Evolutionary conservation across 2,113 vertebrate genomes (phyloP).

Genomic region (Sebastes schlegelii): DNA sequence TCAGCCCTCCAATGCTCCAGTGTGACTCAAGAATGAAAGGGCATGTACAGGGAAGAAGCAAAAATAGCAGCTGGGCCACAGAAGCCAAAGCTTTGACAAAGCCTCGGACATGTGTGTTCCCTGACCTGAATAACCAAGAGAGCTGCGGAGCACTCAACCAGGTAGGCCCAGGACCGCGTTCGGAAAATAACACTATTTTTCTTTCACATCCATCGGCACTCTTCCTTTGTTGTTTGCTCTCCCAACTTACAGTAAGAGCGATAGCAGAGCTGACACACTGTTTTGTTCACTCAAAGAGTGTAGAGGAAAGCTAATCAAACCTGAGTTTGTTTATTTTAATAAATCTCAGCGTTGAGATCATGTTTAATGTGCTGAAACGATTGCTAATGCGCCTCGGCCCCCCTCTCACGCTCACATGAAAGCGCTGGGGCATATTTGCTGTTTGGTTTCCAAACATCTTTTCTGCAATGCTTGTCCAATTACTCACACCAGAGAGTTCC

Average conservation of each 20-base stretch:
- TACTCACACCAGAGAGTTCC: slow-evolving; percentile 56
- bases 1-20: slow-evolving; percentile 72
- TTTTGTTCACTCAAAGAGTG: background rate
- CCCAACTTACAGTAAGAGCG: background rate
- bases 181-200: slow-evolving; percentile 24
- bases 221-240: slow-evolving; percentile 13
- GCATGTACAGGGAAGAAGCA: slow-evolving; percentile 68
- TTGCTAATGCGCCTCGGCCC: slow-evolving; percentile 37
- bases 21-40: slow-evolving; percentile 78
- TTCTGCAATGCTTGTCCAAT: slow-evolving; percentile 50
- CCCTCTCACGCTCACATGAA: slow-evolving; percentile 18
- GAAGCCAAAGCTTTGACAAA: slow-evolving; percentile 78
- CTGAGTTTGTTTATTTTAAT: slow-evolving; percentile 44
- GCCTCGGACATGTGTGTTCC: slow-evolving; percentile 67
- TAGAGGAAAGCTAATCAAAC: slow-evolving; percentile 31
- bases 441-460: slow-evolving; percentile 59
- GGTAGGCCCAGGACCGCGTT: slow-evolving; percentile 30
- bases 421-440: slow-evolving; percentile 26
- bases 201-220: slow-evolving; percentile 30
- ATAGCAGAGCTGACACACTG: background rate
- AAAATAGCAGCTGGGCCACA: slow-evolving; percentile 77
- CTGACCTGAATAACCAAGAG: slow-evolving; percentile 76
- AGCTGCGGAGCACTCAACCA: slow-evolving; percentile 27
- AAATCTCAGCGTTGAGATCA: slow-evolving; percentile 27
- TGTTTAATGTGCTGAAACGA: slow-evolving; percentile 62